Conservation (phyloP, 1,140 invertebrate genomes). For the Patella vulgata region DNA sequence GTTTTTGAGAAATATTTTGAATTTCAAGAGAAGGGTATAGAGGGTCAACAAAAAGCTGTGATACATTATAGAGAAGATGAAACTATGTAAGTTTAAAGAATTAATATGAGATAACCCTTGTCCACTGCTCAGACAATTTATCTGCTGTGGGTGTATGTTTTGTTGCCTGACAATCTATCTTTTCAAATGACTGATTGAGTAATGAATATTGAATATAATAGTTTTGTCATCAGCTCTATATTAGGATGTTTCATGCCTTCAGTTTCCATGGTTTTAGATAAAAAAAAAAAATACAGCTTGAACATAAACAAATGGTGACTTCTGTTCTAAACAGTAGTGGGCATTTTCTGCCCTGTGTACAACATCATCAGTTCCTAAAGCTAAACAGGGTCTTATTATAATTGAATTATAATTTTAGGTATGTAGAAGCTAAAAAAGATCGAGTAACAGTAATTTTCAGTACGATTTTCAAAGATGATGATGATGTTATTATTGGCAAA, state of each 20-base stretch:
- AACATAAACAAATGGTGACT: no score
- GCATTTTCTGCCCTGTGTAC: no score
- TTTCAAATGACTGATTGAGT: no score
- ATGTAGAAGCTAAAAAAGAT: constrained; percentile 97
- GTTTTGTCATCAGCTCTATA: background rate
- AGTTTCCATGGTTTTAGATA: no score
- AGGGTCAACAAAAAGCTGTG: constrained; percentile 92
- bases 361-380: no score
- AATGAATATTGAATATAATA: no score
- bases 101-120: background rate
- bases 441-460: constrained; percentile 99
- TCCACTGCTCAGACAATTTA: no score
- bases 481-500: constrained; percentile 98
- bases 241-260: background rate
- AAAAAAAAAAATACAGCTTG: no score
- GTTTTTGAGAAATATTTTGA: constrained; percentile 99
- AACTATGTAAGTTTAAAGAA: constrained; percentile 83
- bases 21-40: constrained; percentile 92
- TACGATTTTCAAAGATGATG: constrained; percentile 97
- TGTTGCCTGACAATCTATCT: no score
- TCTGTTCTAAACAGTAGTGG: no score
- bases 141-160: no score
- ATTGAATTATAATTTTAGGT: constrained; percentile 76
- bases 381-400: no score
- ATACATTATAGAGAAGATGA: constrained; percentile 99